Base-by-base conservation (phyloP, 1,140 invertebrate genomes). In the Aphis craccivora region DNA sequence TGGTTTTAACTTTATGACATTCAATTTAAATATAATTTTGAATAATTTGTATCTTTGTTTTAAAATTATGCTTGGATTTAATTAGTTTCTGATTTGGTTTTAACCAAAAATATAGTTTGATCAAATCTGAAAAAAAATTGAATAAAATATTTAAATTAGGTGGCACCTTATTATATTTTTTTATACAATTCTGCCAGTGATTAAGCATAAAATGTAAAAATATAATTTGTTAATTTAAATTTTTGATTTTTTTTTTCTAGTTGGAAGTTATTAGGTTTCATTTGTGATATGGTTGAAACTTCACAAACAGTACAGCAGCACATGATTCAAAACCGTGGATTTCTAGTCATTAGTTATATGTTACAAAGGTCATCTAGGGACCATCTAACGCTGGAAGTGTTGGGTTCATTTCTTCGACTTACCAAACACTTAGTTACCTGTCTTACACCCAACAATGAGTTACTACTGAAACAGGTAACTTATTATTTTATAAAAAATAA, bases 241-340 rank as follows among this genome's bases (percentile, higher is more conserved):
- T 51, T 51, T 51, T 51, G 18, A 51, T 51, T 88, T 7, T 30
- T 67, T 90, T 55, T 60, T 7, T 30, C 40, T 96, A 99, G 99
- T 96, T 98, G 99, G 25, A 99, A 99, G 95, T 96, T 99, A 84
- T 97, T 99, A 95, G 98, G 98, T 93, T 99, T 99, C 95, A 98
- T 99, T 94, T 99, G 99, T 95, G 99, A 99, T 95, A 96, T 99
- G 94, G 97, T 99, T 93, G 98, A 99, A 95, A 98, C 98, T 88
- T 99, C 99, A 94, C 97, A 98, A 94, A 99, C 98, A 30, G 98
- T 99, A 93, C 99, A 99, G 95, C 99, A 99, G 95, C 99, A 99
- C 95, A 99, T 99, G 97, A 98, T 99, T 95, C 99, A 99, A 95
- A 99, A 98, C 95, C 96, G 99, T 94, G 99, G 99, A 83, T 99